Base-by-base conservation (phyloP, 2,113 vertebrate genomes). In the Machaerirhynchus nigripectus region DNA sequence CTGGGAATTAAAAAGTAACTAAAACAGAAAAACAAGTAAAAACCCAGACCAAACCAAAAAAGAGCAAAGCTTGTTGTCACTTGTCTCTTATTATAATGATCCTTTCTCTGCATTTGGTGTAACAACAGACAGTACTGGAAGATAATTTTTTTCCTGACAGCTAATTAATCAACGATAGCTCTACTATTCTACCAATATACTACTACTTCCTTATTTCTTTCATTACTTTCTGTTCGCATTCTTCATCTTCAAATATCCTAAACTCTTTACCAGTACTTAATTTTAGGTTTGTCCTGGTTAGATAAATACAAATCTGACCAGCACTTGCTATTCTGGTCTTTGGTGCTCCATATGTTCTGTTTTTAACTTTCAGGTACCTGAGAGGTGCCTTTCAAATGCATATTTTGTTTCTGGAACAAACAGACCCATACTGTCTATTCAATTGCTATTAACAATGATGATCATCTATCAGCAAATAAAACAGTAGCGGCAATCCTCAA, bases 341-440 rank as follows among this genome's bases (percentile, higher is more conserved):
- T 68, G 33, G 5, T 71, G 12, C 3, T 55, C 24, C 10, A 1
- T 30, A 14, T 40, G 4, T 80, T 31, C 39, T 50, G 11, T 67
- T 6, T 77, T 68, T 26, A 26, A 42, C 30, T 71, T 87, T 74
- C 46, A 53, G 30, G 11, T 26, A 47, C 17, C 14, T 44, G 37
- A 65, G 9, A 83, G 6, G 16, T 73, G 15, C 5, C 16, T 65
- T 67, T 73, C 26, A 59, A 73, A 73, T 19, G 1, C 57, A 11
- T 31, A 13, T 63, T 78, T 85, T 76, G 2, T 2, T 69, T 86
- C 52, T 37, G 24, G 10, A 77, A 59, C 30, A 18, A 56, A 8
- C 15, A 64, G 22, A n/a, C 35, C 77, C 0, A 4, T 4, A 33
- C 22, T 0, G 0, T 50, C 27, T 63, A 9, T 74, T 85, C 30